phyloP scores from a whole-genome alignment of 1,140 invertebrate genomes.

The Helicoverpa zea region DNA sequence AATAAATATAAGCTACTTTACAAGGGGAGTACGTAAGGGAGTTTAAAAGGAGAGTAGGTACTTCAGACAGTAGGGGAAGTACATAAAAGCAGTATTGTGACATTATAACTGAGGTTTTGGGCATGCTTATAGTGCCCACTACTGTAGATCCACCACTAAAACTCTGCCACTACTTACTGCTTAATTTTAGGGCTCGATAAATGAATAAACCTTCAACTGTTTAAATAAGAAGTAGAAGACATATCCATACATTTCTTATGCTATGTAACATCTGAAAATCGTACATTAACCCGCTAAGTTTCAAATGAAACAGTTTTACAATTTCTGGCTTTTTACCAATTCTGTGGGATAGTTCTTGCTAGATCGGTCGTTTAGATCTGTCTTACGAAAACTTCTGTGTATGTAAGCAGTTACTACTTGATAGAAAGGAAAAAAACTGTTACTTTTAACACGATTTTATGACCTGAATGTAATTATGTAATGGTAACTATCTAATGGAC shows the following conservation, averaged over 20 bases:
- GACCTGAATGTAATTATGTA: not conserved
- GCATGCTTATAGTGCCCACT: no score
- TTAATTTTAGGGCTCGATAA: no score
- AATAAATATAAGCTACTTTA: no score
- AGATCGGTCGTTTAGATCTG: constrained; percentile 24
- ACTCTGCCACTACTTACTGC: no score
- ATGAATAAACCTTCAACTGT: no score
- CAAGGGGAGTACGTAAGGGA: no score
- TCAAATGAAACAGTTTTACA: not conserved
- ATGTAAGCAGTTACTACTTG: not conserved
- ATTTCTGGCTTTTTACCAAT: not conserved
- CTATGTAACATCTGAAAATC: not conserved
- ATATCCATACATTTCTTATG: not conserved
- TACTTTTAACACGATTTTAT: no score
- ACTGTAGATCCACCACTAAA: no score
- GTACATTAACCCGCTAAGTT: not conserved
- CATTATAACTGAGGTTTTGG: no score
- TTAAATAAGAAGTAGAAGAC: not conserved
- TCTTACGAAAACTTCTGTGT: constrained; percentile 1
- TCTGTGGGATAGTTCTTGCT: not conserved
- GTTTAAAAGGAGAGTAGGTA: no score
- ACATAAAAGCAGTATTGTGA: no score
- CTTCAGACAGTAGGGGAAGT: no score
- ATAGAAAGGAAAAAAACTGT: not conserved
- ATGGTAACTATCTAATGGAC: not conserved